Percentiles rank a stretch among this genome's conserved stretches.
Evolutionary conservation across 2,113 vertebrate genomes (phyloP).

Genomic region (Peromyscus maniculatus): DNA sequence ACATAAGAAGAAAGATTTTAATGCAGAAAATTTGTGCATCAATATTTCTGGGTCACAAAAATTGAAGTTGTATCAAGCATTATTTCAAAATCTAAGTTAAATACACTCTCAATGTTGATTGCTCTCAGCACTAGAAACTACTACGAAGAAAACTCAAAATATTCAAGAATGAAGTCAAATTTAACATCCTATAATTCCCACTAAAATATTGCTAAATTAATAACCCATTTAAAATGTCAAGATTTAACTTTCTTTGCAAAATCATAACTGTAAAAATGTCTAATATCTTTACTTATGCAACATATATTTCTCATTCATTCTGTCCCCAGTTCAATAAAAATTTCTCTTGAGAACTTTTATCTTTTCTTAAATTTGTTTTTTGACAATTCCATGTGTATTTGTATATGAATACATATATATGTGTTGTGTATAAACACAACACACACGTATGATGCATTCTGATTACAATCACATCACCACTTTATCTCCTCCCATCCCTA

Average conservation of each 20-base stretch:
- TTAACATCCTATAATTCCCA: slow-evolving; percentile 39
- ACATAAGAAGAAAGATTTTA: slow-evolving; percentile 71
- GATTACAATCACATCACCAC: background rate
- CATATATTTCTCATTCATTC: background rate
- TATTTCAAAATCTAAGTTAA: slow-evolving; percentile 61
- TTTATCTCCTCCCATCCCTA: background rate
- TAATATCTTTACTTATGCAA: slow-evolving; percentile 11
- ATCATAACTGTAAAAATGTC: slow-evolving; percentile 38
- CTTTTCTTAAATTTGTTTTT: background rate
- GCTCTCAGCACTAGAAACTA: slow-evolving; percentile 47
- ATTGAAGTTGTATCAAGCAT: slow-evolving; percentile 55
- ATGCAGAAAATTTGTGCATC: slow-evolving; percentile 62
- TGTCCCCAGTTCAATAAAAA: background rate
- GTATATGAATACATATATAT: background rate
- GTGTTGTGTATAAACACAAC: background rate
- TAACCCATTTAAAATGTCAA: slow-evolving; percentile 57
- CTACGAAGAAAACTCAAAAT: slow-evolving; percentile 61
- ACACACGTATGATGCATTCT: background rate
- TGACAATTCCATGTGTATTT: background rate
- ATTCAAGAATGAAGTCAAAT: slow-evolving; percentile 48
- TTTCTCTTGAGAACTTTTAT: background rate
- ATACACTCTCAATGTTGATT: slow-evolving; percentile 44
- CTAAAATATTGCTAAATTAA: slow-evolving; percentile 64
- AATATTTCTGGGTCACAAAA: slow-evolving; percentile 73
- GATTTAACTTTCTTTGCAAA: slow-evolving; percentile 45